Evolutionary conservation across 2,888 invertebrate genomes (phyloP).

Genomic region (Brassicogethes aeneus): DNA sequence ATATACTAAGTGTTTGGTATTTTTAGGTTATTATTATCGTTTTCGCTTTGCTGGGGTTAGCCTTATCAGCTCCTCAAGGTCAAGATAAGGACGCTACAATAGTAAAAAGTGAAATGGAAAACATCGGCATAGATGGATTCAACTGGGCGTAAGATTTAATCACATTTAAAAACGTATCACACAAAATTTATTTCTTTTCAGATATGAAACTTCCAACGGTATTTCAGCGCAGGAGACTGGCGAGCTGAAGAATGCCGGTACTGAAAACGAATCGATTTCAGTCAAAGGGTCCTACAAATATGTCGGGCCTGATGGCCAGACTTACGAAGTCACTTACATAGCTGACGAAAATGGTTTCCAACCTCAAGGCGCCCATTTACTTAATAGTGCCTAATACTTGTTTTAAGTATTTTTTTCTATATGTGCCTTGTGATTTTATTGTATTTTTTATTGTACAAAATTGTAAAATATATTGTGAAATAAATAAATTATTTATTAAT

Average conservation of each 20-base stretch:
- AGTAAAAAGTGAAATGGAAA: constrained; percentile 52
- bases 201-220: constrained; percentile 59
- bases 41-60: constrained; percentile 7
- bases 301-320: constrained; percentile 53
- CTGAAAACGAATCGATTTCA: constrained; percentile 52
- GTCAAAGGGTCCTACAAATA: constrained; percentile 57
- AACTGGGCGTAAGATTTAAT: constrained; percentile 32
- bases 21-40: constrained; percentile 7
- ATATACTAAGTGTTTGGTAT: no score
- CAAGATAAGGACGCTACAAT: constrained; percentile 45
- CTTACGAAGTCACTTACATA: constrained; percentile 52
- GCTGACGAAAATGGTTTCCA: constrained; percentile 55
- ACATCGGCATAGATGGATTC: constrained; percentile 43
- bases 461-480: no score
- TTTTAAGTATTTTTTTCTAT: not conserved
- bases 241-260: constrained; percentile 50
- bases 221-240: constrained; percentile 51
- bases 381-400: constrained; percentile 15
- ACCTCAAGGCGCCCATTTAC: constrained; percentile 43
- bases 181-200: no score
- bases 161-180: no score
- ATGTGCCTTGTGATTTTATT: no score
- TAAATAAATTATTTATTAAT: no score
- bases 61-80: constrained; percentile 9
- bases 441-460: no score